phyloP scores from a whole-genome alignment of 2,797 vertebrate species.

The Mycteria americana region DNA sequence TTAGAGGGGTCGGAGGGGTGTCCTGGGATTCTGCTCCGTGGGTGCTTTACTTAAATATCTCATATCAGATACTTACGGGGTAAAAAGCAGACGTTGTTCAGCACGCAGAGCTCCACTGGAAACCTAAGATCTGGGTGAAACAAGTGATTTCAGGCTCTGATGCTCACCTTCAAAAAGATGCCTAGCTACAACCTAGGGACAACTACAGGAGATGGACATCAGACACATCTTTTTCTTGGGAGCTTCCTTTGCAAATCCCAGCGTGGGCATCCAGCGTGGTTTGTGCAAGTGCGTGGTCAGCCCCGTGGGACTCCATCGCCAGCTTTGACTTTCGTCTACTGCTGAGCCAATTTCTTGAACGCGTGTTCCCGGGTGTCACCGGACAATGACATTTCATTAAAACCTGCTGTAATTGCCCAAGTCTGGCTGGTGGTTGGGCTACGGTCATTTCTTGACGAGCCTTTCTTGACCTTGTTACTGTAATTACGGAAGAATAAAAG shows the following conservation, averaged over 20 bases:
- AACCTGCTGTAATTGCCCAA: background rate
- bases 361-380: background rate
- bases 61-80: fast-evolving
- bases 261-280: fast-evolving
- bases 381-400: background rate
- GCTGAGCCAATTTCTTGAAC: background rate
- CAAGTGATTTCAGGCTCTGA: background rate
- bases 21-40: fast-evolving
- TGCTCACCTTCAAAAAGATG: background rate
- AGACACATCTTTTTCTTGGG: fast-evolving
- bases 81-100: background rate
- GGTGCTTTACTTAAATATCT: background rate
- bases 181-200: background rate
- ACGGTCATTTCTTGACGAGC: background rate
- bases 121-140: background rate
- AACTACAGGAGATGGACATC: background rate
- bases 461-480: constrained; percentile 14
- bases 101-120: background rate
- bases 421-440: background rate
- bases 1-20: background rate
- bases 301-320: background rate
- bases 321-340: background rate
- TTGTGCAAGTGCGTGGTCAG: background rate
- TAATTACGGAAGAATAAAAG: constrained; percentile 34
- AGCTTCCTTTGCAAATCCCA: background rate